Percentiles rank a stretch among this genome's conserved stretches.
Conservation (phyloP, 2,113 vertebrate species). For the Malurus melanocephalus region DNA sequence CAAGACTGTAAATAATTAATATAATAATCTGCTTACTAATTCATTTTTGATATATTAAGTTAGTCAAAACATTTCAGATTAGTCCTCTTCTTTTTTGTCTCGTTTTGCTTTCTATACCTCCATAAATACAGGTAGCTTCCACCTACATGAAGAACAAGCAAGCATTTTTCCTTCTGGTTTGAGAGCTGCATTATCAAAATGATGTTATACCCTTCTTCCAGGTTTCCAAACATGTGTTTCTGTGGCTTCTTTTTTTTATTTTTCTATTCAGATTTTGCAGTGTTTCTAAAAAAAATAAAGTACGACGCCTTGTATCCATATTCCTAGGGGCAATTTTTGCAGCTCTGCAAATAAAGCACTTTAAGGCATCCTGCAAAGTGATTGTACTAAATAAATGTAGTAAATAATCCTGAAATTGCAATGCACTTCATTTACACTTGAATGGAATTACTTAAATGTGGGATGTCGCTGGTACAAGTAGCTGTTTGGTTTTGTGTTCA, state of each 20-base stretch:
- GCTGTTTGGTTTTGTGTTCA: not conserved
- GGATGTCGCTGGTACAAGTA: not conserved
- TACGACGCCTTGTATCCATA: not conserved
- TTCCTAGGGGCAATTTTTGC: slow-evolving; percentile 17
- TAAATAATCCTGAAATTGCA: slow-evolving; percentile 53
- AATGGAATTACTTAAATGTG: slow-evolving; percentile 36
- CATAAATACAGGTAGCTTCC: not conserved
- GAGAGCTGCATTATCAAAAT: slow-evolving; percentile 2
- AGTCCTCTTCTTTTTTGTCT: not conserved
- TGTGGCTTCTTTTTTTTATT: not conserved
- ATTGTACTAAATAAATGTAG: slow-evolving; percentile 43
- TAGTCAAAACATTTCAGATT: not conserved
- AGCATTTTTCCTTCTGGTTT: not conserved
- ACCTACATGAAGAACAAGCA: not conserved
- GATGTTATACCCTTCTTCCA: not conserved
- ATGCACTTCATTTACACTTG: slow-evolving; percentile 25
- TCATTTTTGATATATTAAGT: not conserved
- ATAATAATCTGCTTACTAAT: slow-evolving; percentile 11
- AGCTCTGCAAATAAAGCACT: not conserved
- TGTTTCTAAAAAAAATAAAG: not conserved
- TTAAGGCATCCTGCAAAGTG: slow-evolving; percentile 24
- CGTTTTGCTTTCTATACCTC: not conserved
- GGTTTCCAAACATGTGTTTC: not conserved
- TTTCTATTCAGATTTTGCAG: not conserved
- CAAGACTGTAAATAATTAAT: slow-evolving; percentile 53